Conservation (phyloP, 2,888 invertebrate species). For the Ectemnius continuus region DNA sequence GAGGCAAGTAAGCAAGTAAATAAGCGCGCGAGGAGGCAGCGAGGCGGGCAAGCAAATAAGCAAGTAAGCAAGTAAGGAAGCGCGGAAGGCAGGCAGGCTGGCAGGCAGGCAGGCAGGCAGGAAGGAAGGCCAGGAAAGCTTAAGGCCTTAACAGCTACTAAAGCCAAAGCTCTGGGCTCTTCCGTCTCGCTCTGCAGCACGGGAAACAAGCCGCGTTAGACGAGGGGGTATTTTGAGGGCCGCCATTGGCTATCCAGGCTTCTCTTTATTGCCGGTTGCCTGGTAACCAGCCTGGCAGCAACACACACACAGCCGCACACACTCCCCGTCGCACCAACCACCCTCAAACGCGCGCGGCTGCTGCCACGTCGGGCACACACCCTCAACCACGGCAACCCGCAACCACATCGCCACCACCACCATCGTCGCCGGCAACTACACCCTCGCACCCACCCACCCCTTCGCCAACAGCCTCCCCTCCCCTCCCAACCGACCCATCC, state of each 20-base stretch:
- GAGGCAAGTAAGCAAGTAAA: constrained; percentile 12
- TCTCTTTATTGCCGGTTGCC: constrained; percentile 76
- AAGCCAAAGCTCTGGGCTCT: constrained; percentile 70
- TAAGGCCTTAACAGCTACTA: constrained; percentile 77
- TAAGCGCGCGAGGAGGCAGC: no score
- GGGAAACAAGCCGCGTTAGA: constrained; percentile 76
- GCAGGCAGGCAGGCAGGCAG: constrained; percentile 32
- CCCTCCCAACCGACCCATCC: constrained; percentile 30
- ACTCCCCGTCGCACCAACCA: constrained; percentile 30
- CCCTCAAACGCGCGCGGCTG: constrained; percentile 51
- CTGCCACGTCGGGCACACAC: constrained; percentile 56
- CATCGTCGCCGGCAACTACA: background rate
- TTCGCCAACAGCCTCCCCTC: constrained; percentile 33
- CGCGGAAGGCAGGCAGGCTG: constrained; percentile 29
- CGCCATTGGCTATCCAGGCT: constrained; percentile 77
- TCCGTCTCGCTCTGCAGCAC: constrained; percentile 74
- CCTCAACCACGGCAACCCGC: constrained; percentile 47
- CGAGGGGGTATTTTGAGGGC: constrained; percentile 75
- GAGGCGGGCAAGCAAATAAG: background rate
- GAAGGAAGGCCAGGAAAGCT: constrained; percentile 58
- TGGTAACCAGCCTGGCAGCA: constrained; percentile 73
- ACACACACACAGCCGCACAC: constrained; percentile 61
- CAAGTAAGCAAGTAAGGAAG: constrained; percentile 32
- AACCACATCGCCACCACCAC: constrained; percentile 24
- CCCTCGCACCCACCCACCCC: constrained; percentile 16